A percentile compares a stretch with the other conserved stretches of the same genome.
These are phyloP conservation scores for Belgica antarctica DNA, from an alignment of 2,888 invertebrate species.

Conservation along the genomic window DNA sequence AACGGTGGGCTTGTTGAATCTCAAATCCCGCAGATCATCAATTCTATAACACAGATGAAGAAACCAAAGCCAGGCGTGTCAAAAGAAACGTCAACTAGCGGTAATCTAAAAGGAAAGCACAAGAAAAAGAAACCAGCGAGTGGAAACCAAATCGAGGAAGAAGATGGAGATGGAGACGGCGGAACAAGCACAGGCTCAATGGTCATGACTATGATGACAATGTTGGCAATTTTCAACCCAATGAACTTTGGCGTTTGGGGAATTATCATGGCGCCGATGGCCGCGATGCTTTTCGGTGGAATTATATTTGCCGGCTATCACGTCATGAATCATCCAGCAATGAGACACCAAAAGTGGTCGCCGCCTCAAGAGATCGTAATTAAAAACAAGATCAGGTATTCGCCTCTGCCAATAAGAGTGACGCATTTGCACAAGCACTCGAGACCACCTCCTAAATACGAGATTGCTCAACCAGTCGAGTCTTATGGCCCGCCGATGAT, in stretches of 20 bases:
- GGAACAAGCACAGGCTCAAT: constrained; percentile 20
- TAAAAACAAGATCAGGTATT: constrained; percentile 27
- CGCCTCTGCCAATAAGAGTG: constrained; percentile 33
- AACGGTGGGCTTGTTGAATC: neutral
- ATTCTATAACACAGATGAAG: neutral
- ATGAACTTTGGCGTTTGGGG: constrained; percentile 41
- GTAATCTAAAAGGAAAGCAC: neutral
- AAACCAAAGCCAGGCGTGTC: neutral
- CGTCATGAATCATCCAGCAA: neutral
- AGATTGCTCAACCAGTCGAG: neutral
- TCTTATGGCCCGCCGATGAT: neutral
- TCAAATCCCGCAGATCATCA: neutral
- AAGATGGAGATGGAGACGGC: neutral
- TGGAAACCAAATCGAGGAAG: neutral
- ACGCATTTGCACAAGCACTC: constrained; percentile 35
- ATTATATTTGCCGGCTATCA: constrained; percentile 20
- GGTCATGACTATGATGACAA: constrained; percentile 28
- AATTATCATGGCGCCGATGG: constrained; percentile 32
- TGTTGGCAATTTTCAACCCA: constrained; percentile 42
- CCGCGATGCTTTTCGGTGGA: constrained; percentile 35
- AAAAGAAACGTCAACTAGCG: no score
- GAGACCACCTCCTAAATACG: neutral
- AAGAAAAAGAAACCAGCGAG: constrained; percentile 15
- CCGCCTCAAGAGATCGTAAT: constrained; percentile 29
- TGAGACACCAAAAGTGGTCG: neutral